phyloP scores from a whole-genome alignment of 2,797 vertebrate species.

The Luscinia luscinia region DNA sequence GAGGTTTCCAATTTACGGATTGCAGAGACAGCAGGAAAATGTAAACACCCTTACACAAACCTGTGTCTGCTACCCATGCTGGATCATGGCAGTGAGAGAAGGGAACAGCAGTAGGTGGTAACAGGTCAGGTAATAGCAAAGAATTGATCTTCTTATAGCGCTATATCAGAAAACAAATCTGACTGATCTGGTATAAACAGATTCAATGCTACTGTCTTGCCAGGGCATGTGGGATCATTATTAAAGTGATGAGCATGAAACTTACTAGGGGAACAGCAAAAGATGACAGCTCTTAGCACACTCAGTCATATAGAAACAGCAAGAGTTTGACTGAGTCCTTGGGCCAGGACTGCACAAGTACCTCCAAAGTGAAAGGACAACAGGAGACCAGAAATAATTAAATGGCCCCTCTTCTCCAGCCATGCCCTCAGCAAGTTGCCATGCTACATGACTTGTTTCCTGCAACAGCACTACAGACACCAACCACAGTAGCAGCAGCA shows the following conservation, averaged over 20 bases:
- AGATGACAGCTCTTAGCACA: not conserved
- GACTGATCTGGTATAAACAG: not conserved
- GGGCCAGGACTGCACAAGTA: not conserved
- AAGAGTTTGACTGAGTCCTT: not conserved
- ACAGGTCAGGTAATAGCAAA: not conserved
- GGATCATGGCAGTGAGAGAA: not conserved
- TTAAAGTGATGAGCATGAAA: not conserved
- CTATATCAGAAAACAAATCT: not conserved
- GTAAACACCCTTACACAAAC: not conserved
- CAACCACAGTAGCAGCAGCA: not conserved
- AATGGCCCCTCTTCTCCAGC: not conserved
- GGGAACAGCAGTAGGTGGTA: not conserved
- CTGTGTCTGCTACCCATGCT: not conserved
- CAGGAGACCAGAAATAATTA: not conserved
- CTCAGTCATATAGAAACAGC: not conserved
- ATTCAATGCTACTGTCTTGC: not conserved
- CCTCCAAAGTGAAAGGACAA: not conserved
- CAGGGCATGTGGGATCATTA: not conserved
- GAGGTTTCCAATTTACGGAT: not conserved
- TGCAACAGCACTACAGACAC: not conserved
- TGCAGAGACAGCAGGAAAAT: not conserved
- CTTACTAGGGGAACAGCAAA: not conserved
- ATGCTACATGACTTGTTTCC: not conserved
- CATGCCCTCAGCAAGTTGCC: not conserved
- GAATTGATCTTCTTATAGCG: not conserved